Percentiles rank a stretch among this genome's conserved stretches.
phyloP scores from a whole-genome alignment of 2,888 invertebrate genomes.

The Colostygia pectinataria region DNA sequence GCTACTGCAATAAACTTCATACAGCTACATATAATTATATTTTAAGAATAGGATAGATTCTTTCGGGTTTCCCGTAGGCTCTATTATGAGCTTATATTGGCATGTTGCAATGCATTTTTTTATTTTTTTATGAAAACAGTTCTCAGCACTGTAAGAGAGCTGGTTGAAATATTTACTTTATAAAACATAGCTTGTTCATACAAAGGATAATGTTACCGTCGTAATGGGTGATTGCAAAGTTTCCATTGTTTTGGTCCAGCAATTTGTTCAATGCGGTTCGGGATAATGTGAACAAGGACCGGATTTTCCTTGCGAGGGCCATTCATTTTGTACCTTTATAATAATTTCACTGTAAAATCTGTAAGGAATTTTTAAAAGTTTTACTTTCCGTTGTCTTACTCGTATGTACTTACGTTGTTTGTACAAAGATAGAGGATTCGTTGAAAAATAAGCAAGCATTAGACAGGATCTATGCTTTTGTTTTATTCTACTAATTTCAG shows the following conservation, averaged over 20 bases:
- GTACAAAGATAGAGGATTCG: background rate
- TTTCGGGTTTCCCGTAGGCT: no score
- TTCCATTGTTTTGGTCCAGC: slow-evolving; percentile 23
- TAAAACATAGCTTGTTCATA: slow-evolving; percentile 1
- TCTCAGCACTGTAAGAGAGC: no score
- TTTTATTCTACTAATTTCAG: no score
- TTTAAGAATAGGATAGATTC: no score
- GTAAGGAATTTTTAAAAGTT: background rate
- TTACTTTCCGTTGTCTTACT: background rate
- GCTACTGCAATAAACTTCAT: no score
- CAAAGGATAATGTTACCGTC: slow-evolving; percentile 13
- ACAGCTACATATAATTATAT: no score
- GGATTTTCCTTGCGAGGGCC: slow-evolving; percentile 10
- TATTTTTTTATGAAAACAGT: no score
- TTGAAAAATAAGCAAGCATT: no score
- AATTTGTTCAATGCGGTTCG: slow-evolving; percentile 22
- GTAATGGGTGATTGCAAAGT: slow-evolving; percentile 17
- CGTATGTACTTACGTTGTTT: background rate
- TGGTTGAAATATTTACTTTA: background rate
- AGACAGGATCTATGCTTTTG: no score
- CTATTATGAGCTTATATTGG: no score
- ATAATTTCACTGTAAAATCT: slow-evolving; percentile 8
- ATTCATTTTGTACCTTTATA: slow-evolving; percentile 14
- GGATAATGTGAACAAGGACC: slow-evolving; percentile 10
- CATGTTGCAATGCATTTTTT: no score